A percentile compares a stretch with the other conserved stretches of the same genome.
phyloP scores from a whole-genome alignment of 2,797 vertebrate species.

The Taeniopygia guttata region DNA sequence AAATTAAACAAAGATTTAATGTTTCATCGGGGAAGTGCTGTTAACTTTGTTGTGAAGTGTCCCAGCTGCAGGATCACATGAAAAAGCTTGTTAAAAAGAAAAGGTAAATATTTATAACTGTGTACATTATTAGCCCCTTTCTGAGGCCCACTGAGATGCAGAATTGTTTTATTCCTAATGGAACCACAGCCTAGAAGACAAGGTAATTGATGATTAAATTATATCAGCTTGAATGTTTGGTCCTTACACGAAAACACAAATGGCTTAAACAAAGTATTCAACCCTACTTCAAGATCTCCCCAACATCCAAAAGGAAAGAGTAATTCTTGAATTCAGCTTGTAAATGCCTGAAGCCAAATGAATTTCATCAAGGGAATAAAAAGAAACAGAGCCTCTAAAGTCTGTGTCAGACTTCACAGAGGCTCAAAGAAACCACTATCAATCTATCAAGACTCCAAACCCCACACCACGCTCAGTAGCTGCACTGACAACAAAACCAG shows the following conservation, averaged over 20 bases:
- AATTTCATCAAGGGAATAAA: not conserved
- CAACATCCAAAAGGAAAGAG: not conserved
- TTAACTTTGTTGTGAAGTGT: not conserved
- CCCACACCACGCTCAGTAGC: not conserved
- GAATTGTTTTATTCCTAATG: not conserved
- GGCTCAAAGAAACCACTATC: not conserved
- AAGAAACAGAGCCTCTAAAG: not conserved
- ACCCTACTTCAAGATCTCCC: not conserved
- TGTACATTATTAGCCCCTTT: not conserved
- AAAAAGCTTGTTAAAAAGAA: not conserved
- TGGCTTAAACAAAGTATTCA: not conserved
- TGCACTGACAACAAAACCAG: not conserved
- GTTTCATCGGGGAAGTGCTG: not conserved
- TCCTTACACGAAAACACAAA: not conserved
- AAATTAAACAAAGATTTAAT: not conserved
- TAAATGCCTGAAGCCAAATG: not conserved
- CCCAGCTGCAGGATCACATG: not conserved
- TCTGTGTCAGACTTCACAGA: not conserved
- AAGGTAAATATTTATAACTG: conserved; percentile 22
- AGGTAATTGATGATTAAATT: not conserved
- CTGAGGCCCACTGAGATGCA: not conserved
- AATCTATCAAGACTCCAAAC: not conserved
- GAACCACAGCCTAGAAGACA: not conserved
- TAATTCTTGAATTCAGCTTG: not conserved
- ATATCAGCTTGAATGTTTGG: not conserved